These are phyloP conservation scores for Thalassarche chlororhynchos DNA, from an alignment of 2,113 vertebrate species.

Conservation along the genomic window DNA sequence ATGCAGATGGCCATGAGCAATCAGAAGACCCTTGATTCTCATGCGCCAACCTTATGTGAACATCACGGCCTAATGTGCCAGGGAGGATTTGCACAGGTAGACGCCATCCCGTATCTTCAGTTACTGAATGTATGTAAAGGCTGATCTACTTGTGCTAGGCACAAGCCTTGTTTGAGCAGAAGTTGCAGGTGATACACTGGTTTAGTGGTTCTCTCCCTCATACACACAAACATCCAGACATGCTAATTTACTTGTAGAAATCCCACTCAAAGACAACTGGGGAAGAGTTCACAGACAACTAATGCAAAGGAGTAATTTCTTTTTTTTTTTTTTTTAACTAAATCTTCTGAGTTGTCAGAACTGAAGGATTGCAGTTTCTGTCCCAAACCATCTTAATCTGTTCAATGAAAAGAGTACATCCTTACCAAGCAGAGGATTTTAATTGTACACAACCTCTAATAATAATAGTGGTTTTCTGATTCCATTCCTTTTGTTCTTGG, in stretches of 20 bases:
- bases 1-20: background rate
- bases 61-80: background rate
- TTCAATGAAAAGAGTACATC: constrained; percentile 30
- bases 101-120: background rate
- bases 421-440: constrained; percentile 36
- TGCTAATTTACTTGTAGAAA: background rate
- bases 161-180: background rate
- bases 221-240: background rate
- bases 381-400: constrained; percentile 15
- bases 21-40: background rate
- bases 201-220: background rate
- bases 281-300: constrained; percentile 21
- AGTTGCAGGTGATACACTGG: background rate
- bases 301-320: constrained; percentile 12
- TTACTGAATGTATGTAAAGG: background rate
- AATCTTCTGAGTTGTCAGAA: constrained; percentile 8
- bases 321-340: constrained; percentile 42
- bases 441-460: background rate
- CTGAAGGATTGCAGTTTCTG: background rate
- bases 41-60: too few species aligned
- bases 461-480: background rate
- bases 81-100: background rate
- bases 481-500: background rate
- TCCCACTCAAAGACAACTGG: background rate
- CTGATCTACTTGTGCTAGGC: background rate